phyloP scores from a whole-genome alignment of 2,797 vertebrate species.

The Picus viridis region DNA sequence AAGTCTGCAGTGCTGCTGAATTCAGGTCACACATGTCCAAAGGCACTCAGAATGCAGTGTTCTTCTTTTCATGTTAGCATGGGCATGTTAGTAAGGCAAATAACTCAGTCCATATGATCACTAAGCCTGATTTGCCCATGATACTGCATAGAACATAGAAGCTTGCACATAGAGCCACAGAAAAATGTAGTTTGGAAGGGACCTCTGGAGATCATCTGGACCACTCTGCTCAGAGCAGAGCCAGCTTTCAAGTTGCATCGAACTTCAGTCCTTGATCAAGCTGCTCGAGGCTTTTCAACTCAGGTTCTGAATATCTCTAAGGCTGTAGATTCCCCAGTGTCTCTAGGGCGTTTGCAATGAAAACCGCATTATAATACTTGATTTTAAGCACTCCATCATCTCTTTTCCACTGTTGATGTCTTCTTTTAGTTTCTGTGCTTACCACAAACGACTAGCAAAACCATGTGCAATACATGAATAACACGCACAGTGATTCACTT shows the following conservation, averaged over 20 bases:
- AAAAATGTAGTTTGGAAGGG: neutral
- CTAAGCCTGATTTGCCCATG: neutral
- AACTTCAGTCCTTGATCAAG: neutral
- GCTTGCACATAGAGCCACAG: neutral
- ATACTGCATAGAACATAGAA: neutral
- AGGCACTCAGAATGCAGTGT: slow-evolving; percentile 12
- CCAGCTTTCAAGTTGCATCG: neutral
- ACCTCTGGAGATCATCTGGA: neutral
- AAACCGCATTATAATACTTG: neutral
- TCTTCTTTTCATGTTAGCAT: neutral
- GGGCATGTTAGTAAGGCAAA: slow-evolving; percentile 8
- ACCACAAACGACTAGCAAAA: neutral
- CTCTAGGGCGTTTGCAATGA: neutral
- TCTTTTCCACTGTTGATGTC: neutral
- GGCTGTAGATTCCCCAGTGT: neutral
- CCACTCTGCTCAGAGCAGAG: neutral
- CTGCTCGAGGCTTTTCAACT: neutral
- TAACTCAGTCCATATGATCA: slow-evolving; percentile 23
- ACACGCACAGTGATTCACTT: neutral
- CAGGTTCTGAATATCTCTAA: neutral
- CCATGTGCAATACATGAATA: neutral
- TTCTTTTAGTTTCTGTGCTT: neutral
- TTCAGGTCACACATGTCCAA: slow-evolving; percentile 57
- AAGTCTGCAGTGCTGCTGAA: slow-evolving; percentile 34
- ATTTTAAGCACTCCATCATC: neutral